Evolutionary conservation across 2,113 vertebrate species (phyloP).

Genomic region (Dasyprocta punctata): DNA sequence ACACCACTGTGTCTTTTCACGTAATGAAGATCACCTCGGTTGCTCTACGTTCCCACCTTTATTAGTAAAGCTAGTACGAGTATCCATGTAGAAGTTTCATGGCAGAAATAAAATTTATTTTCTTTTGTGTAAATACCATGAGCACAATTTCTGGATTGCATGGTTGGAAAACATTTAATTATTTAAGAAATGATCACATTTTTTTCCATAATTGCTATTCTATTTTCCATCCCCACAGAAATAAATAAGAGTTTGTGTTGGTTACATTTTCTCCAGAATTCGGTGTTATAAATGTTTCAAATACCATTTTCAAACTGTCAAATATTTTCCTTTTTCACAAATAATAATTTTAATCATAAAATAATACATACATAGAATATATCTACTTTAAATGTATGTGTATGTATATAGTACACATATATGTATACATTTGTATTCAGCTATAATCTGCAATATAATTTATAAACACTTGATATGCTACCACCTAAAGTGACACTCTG

Average conservation of each 20-base stretch:
- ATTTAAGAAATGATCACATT: background rate
- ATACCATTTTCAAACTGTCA: background rate
- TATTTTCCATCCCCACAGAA: background rate
- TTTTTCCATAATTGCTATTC: background rate
- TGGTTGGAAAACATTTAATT: background rate
- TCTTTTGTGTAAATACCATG: background rate
- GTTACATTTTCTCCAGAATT: background rate
- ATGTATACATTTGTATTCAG: background rate
- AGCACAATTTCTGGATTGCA: background rate
- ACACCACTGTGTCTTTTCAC: background rate
- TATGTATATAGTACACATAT: background rate
- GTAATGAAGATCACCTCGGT: background rate
- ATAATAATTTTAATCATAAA: background rate
- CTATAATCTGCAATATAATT: background rate
- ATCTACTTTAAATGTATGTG: background rate
- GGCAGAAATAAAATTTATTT: background rate
- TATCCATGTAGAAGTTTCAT: background rate
- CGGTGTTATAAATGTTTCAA: background rate
- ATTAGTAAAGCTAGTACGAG: background rate
- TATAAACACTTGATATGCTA: background rate
- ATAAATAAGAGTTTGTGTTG: background rate
- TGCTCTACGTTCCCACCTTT: background rate
- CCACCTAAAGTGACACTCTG: background rate
- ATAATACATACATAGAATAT: background rate
- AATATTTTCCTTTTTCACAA: background rate